Evolutionary conservation across 2,113 vertebrate species (phyloP).

Genomic region (Psilopsiagon aurifrons): DNA sequence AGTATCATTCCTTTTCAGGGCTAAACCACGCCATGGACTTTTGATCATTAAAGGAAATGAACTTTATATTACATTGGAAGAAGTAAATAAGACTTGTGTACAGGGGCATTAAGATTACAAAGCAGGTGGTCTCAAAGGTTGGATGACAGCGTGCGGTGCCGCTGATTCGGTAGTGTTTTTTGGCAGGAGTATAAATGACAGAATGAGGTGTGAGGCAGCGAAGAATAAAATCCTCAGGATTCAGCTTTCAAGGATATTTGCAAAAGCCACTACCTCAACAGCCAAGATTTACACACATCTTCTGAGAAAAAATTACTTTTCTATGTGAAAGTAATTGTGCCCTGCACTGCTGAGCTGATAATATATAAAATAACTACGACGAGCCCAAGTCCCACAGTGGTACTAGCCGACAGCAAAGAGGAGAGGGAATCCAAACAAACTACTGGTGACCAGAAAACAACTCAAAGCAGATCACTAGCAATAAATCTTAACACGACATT

Average conservation of each 20-base stretch:
- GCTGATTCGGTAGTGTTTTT: background rate
- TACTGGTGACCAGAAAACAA: slow-evolving; percentile 47
- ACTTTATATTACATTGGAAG: background rate
- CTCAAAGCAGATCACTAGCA: background rate
- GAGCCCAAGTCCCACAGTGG: background rate
- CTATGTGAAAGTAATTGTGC: background rate
- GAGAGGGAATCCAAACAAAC: slow-evolving; percentile 39
- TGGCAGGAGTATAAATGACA: background rate
- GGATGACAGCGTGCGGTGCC: background rate
- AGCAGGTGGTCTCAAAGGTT: background rate
- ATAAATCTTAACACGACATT: slow-evolving; percentile 29
- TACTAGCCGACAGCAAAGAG: background rate
- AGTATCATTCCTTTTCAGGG: slow-evolving; percentile 9
- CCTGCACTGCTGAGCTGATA: slow-evolving; percentile 12
- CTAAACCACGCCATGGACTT: background rate
- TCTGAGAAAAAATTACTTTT: background rate
- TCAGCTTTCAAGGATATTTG: slow-evolving; percentile 28
- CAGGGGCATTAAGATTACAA: background rate
- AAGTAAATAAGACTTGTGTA: background rate
- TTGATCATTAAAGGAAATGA: slow-evolving; percentile 48
- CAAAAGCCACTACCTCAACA: background rate
- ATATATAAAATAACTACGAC: slow-evolving; percentile 12
- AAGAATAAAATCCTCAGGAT: background rate
- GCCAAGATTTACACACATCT: background rate
- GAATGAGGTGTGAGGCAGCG: background rate